These are phyloP conservation scores for Acheta domesticus DNA, from an alignment of 2,888 invertebrate species.

Conservation along the genomic window DNA sequence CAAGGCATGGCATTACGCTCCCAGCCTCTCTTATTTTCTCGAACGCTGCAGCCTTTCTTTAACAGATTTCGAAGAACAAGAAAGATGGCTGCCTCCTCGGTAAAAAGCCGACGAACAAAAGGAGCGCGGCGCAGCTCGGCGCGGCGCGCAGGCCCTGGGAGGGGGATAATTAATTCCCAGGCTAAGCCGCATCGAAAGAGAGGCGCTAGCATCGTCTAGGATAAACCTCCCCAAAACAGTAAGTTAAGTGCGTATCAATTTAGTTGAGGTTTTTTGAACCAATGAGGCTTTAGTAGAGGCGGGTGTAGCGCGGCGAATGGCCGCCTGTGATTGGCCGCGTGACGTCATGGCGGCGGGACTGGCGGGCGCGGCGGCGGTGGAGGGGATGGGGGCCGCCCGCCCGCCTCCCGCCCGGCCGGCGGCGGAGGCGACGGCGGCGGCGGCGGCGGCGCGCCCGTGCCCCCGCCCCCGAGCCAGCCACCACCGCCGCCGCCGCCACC, in stretches of 20 bases:
- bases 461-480: neutral
- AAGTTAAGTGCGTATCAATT: slow-evolving; percentile 38
- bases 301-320: slow-evolving; percentile 25
- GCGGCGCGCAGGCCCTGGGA: slow-evolving; percentile 20
- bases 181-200: slow-evolving; percentile 35
- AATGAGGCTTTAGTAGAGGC: slow-evolving; percentile 34
- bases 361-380: neutral
- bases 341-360: slow-evolving; percentile 12
- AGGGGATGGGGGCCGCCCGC: neutral
- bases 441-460: too few relatives aligned
- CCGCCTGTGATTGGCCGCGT: slow-evolving; percentile 31
- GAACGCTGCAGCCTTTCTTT: slow-evolving; percentile 10
- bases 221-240: slow-evolving; percentile 31
- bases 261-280: slow-evolving; percentile 32
- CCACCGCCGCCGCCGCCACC: neutral
- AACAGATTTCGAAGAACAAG: slow-evolving; percentile 32
- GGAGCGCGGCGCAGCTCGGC: slow-evolving; percentile 23
- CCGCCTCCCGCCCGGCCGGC: neutral
- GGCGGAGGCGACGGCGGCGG: neutral
- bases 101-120: slow-evolving; percentile 24
- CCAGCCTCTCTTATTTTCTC: neutral
- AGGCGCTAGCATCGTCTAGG: slow-evolving; percentile 33
- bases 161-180: slow-evolving; percentile 37
- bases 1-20: neutral
- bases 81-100: slow-evolving; percentile 31